Evolutionary conservation across 2,888 invertebrate genomes (phyloP).

Genomic region (Polydesmus complanatus): DNA sequence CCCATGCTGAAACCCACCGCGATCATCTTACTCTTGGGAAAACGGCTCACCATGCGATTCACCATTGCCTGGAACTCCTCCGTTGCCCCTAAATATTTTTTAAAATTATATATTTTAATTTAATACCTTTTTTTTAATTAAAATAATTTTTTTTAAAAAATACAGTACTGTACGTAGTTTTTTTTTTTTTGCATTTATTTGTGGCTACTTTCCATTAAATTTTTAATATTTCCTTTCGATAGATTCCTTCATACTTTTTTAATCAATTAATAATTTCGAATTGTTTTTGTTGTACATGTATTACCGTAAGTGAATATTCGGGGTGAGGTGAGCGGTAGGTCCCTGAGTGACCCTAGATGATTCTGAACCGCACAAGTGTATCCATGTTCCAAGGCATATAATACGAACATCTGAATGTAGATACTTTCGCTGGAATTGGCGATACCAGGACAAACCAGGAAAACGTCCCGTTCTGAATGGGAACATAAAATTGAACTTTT

Average conservation of each 20-base stretch:
- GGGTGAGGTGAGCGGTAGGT: conserved; percentile 70
- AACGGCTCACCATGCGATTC: conserved; percentile 52
- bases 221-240: too few relatives aligned
- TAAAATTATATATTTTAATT: conserved; percentile 12
- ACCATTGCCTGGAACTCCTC: conserved; percentile 78
- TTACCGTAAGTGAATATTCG: conserved; percentile 86
- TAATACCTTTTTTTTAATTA: neutral
- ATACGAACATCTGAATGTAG: conserved; percentile 84
- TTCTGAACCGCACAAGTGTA: conserved; percentile 86
- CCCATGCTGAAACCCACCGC: conserved; percentile 87
- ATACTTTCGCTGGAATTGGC: conserved; percentile 89
- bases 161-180: neutral
- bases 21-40: conserved; percentile 61
- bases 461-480: conserved; percentile 61
- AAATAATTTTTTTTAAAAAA: neutral
- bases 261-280: too few relatives aligned
- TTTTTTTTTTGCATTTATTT: neutral
- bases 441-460: conserved; percentile 81
- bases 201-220: too few relatives aligned
- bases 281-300: too few relatives aligned
- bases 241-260: too few relatives aligned
- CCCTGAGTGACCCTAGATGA: conserved; percentile 76
- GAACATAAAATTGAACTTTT: too few relatives aligned
- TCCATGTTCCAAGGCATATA: conserved; percentile 79
- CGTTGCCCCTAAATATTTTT: conserved; percentile 54